Evolutionary conservation across 2,888 invertebrate species (phyloP).

Genomic region (Sclerodermus sp.): DNA sequence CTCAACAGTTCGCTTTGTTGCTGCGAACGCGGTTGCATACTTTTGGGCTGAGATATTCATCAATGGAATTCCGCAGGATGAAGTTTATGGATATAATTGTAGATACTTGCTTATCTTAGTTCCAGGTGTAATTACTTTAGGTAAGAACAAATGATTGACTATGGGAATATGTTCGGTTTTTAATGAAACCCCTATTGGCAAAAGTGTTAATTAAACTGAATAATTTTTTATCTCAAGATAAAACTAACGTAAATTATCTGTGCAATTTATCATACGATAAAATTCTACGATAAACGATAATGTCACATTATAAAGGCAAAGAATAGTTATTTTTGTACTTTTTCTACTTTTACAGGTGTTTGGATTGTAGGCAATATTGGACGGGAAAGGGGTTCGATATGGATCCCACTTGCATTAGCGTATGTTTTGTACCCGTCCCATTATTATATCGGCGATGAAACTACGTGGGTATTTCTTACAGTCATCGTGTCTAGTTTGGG

Average conservation of each 20-base stretch:
- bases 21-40: slow-evolving; percentile 76
- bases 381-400: slow-evolving; percentile 73
- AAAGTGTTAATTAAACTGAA: too few species aligned
- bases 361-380: slow-evolving; percentile 92
- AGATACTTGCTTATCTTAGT: slow-evolving; percentile 72
- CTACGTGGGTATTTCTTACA: slow-evolving; percentile 70
- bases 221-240: too few species aligned
- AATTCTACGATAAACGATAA: neutral
- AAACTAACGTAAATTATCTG: too few species aligned
- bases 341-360: slow-evolving; percentile 71
- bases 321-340: too few species aligned
- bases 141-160: slow-evolving; percentile 57
- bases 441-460: slow-evolving; percentile 75
- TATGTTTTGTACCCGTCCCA: slow-evolving; percentile 69
- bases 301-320: too few species aligned
- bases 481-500: slow-evolving; percentile 68
- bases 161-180: too few species aligned
- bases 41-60: slow-evolving; percentile 77
- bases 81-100: slow-evolving; percentile 71
- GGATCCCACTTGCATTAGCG: slow-evolving; percentile 71
- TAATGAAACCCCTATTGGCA: too few species aligned
- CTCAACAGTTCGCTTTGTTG: slow-evolving; percentile 75
- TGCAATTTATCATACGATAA: neutral
- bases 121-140: slow-evolving; percentile 73
- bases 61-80: slow-evolving; percentile 77